A percentile compares a stretch with the other conserved stretches of the same genome.
phyloP scores from a whole-genome alignment of 2,888 invertebrate species.

The Xestia rhomboidea region DNA sequence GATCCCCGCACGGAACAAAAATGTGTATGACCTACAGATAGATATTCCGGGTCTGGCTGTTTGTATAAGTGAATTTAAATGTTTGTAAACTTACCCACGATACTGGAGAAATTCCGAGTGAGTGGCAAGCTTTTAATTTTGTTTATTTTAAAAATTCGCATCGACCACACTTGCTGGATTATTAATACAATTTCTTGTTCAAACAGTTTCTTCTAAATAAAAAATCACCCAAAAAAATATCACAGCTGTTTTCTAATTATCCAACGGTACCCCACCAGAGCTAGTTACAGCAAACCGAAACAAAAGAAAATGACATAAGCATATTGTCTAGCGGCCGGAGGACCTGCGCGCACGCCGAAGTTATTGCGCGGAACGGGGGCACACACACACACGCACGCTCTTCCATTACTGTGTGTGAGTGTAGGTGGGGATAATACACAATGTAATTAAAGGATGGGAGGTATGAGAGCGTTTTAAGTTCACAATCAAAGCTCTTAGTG shows the following conservation, averaged over 20 bases:
- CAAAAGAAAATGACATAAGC: conserved; percentile 80
- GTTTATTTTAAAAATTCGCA: no score
- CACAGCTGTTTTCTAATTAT: conserved; percentile 25
- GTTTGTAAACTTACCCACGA: no score
- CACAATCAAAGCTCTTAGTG: background rate
- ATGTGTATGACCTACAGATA: no score
- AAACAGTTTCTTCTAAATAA: background rate
- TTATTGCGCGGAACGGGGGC: conserved; percentile 67
- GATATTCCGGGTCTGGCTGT: no score
- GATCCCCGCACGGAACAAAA: no score
- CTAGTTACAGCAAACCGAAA: conserved; percentile 64
- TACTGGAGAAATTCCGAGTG: no score
- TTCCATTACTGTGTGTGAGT: conserved; percentile 17
- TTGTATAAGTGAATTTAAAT: no score
- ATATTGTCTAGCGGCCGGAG: conserved; percentile 68
- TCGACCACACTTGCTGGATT: no score
- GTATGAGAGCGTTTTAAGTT: conserved; percentile 14
- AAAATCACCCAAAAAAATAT: background rate
- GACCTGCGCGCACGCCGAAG: conserved; percentile 72
- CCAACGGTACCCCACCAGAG: conserved; percentile 58
- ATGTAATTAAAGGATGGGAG: conserved; percentile 55
- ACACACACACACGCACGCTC: conserved; percentile 40
- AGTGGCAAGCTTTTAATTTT: no score
- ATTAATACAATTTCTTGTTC: no score
- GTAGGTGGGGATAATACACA: conserved; percentile 63